Conservation (phyloP, 2,113 vertebrate genomes). For the Clarias magur region DNA sequence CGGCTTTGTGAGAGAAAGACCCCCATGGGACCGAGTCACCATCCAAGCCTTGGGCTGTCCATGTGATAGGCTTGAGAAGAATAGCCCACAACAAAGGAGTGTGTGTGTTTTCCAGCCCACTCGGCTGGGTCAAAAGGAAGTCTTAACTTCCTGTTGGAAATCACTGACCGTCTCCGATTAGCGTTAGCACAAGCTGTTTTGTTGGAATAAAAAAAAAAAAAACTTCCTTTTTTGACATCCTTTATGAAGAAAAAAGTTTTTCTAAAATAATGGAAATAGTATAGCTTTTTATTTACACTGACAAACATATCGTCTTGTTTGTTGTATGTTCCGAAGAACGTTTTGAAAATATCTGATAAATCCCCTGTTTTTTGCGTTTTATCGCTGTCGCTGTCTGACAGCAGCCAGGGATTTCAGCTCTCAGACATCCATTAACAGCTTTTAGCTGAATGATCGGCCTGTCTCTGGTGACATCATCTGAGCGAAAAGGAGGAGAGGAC, state of each 20-base stretch:
- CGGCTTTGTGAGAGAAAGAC: slow-evolving; percentile 2
- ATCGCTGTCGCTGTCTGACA: slow-evolving; percentile 9
- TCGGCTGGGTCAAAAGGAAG: slow-evolving; percentile 39
- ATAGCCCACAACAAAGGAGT: slow-evolving; percentile 42
- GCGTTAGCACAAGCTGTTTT: slow-evolving; percentile 20
- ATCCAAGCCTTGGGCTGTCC: slow-evolving; percentile 8
- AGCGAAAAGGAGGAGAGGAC: not conserved
- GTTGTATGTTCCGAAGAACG: not conserved
- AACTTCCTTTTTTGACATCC: too few relatives aligned
- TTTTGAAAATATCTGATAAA: not conserved
- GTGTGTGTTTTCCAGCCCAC: slow-evolving; percentile 39
- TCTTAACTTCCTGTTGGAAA: slow-evolving; percentile 47
- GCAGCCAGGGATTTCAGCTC: slow-evolving; percentile 8
- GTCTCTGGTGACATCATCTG: not conserved
- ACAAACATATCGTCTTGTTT: not conserved
- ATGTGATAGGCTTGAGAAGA: slow-evolving; percentile 45
- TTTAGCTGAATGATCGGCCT: slow-evolving; percentile 11
- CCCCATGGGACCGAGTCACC: slow-evolving; percentile 23
- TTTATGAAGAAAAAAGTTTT: not conserved
- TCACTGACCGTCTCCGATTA: slow-evolving; percentile 39
- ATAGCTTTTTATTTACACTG: not conserved
- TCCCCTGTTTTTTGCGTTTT: not conserved
- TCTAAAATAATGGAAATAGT: not conserved
- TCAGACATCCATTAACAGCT: slow-evolving; percentile 15
- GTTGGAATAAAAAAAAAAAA: slow-evolving; percentile 12